Evolutionary conservation across 64 coral and sea anemone genomes (phyloP).

Genomic region (Dendrophyllia cribrosa): DNA sequence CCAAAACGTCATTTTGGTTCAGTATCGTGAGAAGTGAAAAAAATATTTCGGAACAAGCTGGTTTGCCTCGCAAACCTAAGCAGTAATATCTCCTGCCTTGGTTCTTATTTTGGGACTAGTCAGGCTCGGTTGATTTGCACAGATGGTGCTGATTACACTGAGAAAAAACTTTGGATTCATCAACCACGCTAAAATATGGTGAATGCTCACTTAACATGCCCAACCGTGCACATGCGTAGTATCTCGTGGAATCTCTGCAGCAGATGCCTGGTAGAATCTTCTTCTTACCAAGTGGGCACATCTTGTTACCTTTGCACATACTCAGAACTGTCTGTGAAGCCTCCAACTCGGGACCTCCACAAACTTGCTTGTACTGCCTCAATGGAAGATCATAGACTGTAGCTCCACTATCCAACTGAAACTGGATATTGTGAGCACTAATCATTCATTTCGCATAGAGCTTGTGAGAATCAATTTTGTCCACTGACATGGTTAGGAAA

Average conservation of each 20-base stretch:
- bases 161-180: background rate
- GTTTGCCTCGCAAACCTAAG: no score
- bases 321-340: background rate
- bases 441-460: background rate
- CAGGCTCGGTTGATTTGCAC: background rate
- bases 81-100: no score
- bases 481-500: background rate
- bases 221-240: slow-evolving; percentile 53
- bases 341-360: background rate
- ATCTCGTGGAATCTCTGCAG: slow-evolving; percentile 57
- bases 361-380: background rate
- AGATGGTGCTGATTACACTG: background rate
- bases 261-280: slow-evolving; percentile 16
- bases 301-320: background rate
- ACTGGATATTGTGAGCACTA: background rate
- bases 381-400: background rate
- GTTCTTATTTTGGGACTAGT: no score
- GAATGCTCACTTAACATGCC: slow-evolving; percentile 30
- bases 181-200: slow-evolving; percentile 54
- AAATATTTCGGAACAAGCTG: no score
- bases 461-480: background rate
- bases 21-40: no score
- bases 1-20: no score
- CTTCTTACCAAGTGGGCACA: background rate
- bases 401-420: slow-evolving; percentile 31